Conservation (phyloP, 2,888 invertebrate species). For the Yponomeuta sedellus region DNA sequence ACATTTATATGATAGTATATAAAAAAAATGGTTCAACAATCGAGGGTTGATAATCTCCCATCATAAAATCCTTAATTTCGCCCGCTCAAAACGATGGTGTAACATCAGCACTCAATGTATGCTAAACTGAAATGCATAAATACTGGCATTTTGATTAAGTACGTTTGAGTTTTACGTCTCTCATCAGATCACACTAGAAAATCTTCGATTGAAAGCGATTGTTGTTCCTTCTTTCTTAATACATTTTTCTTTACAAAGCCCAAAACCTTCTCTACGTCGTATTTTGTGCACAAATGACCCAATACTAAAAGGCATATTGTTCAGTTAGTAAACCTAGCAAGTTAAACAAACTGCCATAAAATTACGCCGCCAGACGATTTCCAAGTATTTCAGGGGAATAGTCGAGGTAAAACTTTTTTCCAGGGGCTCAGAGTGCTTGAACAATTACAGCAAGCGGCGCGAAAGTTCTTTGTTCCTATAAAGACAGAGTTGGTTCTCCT, state of each 20-base stretch:
- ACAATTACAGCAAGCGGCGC: background rate
- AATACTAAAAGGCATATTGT: background rate
- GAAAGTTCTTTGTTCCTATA: background rate
- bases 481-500: background rate
- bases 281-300: too few relatives aligned
- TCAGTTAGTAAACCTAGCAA: background rate
- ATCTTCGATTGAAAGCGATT: too few relatives aligned
- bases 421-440: slow-evolving; percentile 6
- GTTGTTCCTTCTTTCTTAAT: too few relatives aligned
- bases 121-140: background rate
- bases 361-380: slow-evolving; percentile 2
- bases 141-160: background rate
- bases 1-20: too few relatives aligned
- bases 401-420: slow-evolving; percentile 2
- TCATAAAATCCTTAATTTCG: background rate
- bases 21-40: too few relatives aligned
- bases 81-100: background rate
- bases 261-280: too few relatives aligned
- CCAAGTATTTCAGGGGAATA: slow-evolving; percentile 4
- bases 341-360: slow-evolving; percentile 10
- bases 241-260: too few relatives aligned
- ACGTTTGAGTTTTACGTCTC: too few relatives aligned
- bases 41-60: background rate
- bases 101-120: background rate
- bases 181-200: too few relatives aligned